phyloP scores from a whole-genome alignment of 2,797 vertebrate species.

The Acipenser ruthenus region DNA sequence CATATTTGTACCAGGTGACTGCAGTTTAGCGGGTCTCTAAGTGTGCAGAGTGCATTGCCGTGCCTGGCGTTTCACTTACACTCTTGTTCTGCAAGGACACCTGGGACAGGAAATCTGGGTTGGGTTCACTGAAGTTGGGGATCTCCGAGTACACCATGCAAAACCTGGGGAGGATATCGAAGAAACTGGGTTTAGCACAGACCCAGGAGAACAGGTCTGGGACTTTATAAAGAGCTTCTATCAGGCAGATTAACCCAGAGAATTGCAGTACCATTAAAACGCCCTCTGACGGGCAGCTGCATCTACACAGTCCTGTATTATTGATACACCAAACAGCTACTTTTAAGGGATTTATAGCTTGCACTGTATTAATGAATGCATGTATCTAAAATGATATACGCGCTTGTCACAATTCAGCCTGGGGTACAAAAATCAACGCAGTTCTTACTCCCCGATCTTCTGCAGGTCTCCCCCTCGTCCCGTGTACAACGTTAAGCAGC shows the following conservation, averaged over 20 bases:
- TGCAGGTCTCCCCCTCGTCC: conserved; percentile 68
- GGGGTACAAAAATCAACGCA: not conserved
- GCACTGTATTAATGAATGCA: not conserved
- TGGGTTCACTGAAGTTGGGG: conserved; percentile 72
- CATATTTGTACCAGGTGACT: not conserved
- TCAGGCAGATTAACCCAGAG: not conserved
- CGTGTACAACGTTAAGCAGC: conserved; percentile 66
- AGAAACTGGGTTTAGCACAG: not conserved
- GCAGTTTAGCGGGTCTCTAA: no score
- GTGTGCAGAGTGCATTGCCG: no score
- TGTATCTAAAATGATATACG: not conserved
- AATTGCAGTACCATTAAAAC: not conserved
- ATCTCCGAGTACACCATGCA: conserved; percentile 76
- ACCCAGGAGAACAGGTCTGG: not conserved
- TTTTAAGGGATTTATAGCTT: no score
- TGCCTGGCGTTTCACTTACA: conserved; percentile 55
- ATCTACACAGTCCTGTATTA: no score
- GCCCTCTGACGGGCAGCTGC: no score
- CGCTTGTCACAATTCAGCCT: not conserved
- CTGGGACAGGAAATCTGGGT: conserved; percentile 50
- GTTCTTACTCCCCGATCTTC: conserved; percentile 80
- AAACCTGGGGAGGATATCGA: conserved; percentile 56
- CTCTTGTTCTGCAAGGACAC: conserved; percentile 40
- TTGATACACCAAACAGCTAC: no score
- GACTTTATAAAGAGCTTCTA: not conserved